A percentile compares a stretch with the other conserved stretches of the same genome.
Evolutionary conservation across 2,888 invertebrate species (phyloP).

Genomic region (Eupithecia centaureata): DNA sequence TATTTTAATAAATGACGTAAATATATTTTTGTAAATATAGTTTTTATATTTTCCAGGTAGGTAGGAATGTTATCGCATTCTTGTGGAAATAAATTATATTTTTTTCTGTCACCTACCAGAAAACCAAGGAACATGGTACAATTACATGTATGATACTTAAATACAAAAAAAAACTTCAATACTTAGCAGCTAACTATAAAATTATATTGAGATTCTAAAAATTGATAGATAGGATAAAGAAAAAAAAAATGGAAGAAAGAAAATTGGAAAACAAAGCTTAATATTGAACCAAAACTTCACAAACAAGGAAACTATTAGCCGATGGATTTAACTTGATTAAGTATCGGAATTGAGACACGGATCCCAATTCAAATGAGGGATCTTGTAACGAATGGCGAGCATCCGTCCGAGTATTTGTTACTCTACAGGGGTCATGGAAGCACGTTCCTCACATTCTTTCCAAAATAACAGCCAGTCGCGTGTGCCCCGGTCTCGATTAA

Average conservation of each 20-base stretch:
- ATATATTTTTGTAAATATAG: too few species aligned
- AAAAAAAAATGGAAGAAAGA: not conserved
- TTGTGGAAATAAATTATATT: not conserved
- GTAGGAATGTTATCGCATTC: not conserved
- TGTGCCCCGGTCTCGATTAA: constrained; percentile 73
- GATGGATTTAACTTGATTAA: constrained; percentile 31
- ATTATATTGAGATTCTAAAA: too few species aligned
- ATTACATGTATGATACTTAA: too few species aligned
- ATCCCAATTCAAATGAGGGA: constrained; percentile 75
- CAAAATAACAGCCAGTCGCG: constrained; percentile 76
- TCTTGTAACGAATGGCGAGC: constrained; percentile 73
- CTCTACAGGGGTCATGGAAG: constrained; percentile 76
- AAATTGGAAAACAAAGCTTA: not conserved
- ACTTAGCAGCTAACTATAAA: too few species aligned
- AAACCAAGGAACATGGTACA: too few species aligned
- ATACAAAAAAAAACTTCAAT: too few species aligned
- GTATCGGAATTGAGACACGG: constrained; percentile 65
- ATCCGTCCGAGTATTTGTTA: constrained; percentile 73
- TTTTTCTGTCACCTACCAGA: not conserved
- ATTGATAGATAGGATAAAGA: too few species aligned
- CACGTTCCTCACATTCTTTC: constrained; percentile 80
- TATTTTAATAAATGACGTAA: not conserved
- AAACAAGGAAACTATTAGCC: constrained; percentile 11
- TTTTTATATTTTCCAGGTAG: too few species aligned
- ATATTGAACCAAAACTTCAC: not conserved